Conservation (phyloP, 2,888 invertebrate species). For the Archips crataeganus region DNA sequence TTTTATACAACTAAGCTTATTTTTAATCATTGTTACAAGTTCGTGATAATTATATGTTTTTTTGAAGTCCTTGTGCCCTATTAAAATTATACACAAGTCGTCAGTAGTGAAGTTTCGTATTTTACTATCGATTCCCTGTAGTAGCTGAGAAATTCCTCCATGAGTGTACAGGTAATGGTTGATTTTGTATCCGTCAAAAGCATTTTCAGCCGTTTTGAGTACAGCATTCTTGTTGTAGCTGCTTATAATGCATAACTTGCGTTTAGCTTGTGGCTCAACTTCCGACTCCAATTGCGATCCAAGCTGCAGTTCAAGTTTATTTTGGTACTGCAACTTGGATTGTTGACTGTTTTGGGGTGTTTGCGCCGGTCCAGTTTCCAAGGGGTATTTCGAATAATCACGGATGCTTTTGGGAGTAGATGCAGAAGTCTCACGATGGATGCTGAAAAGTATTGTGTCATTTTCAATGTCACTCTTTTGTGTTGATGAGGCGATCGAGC, state of each 20-base stretch:
- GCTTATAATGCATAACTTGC: constrained; percentile 5
- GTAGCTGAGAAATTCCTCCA: neutral
- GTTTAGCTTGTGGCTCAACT: neutral
- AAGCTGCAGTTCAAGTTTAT: neutral
- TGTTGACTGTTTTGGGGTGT: neutral
- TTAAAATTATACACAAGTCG: neutral
- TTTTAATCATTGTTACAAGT: no score
- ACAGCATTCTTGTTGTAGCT: neutral
- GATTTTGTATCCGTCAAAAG: neutral
- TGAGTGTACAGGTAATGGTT: neutral
- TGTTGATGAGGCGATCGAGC: neutral
- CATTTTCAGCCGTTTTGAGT: neutral
- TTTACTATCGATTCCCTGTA: constrained; percentile 2
- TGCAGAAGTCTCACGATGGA: neutral
- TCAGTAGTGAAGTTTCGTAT: neutral
- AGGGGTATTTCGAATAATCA: neutral
- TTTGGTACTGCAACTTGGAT: neutral
- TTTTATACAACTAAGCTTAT: no score
- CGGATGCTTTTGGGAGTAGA: neutral
- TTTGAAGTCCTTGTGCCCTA: no score
- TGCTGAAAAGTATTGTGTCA: neutral
- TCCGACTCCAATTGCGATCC: neutral
- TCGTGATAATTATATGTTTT: no score
- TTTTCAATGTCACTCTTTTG: neutral
- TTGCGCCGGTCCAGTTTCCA: neutral